Conservation (phyloP, 2,888 invertebrate genomes). For the Athripsodes cinereus region DNA sequence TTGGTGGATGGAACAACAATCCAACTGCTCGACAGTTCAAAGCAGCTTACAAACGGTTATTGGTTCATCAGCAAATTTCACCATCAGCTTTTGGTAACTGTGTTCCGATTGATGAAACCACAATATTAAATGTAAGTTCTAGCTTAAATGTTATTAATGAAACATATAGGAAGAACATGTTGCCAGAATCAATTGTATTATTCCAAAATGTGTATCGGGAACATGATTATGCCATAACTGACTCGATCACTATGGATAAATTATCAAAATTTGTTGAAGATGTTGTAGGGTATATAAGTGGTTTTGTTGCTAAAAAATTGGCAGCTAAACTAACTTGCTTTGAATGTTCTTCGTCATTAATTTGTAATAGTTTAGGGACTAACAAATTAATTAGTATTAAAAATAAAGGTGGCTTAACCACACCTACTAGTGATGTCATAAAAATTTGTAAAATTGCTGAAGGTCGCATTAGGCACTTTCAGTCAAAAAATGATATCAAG, state of each 20-base stretch:
- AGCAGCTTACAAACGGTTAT: neutral
- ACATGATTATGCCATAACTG: neutral
- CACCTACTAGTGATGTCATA: neutral
- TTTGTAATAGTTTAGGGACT: neutral
- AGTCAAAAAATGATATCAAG: neutral
- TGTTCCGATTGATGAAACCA: neutral
- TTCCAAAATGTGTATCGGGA: neutral
- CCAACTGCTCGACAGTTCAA: neutral
- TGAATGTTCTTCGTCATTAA: neutral
- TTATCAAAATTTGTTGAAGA: neutral
- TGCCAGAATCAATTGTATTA: neutral
- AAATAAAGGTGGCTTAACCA: neutral
- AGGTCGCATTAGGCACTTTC: neutral
- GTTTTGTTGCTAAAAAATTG: neutral
- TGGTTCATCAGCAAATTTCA: neutral
- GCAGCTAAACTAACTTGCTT: neutral
- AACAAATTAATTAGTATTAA: neutral
- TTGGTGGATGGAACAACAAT: neutral
- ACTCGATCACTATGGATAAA: neutral
- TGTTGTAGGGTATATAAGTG: neutral
- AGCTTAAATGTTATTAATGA: neutral
- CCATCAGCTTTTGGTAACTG: neutral
- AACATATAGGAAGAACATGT: neutral
- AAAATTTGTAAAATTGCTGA: neutral
- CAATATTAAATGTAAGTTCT: neutral